Evolutionary conservation across 1,140 invertebrate species (phyloP), one percentile per base, ranked within the genome.

Genomic region (Drosophila littoralis): DNA sequence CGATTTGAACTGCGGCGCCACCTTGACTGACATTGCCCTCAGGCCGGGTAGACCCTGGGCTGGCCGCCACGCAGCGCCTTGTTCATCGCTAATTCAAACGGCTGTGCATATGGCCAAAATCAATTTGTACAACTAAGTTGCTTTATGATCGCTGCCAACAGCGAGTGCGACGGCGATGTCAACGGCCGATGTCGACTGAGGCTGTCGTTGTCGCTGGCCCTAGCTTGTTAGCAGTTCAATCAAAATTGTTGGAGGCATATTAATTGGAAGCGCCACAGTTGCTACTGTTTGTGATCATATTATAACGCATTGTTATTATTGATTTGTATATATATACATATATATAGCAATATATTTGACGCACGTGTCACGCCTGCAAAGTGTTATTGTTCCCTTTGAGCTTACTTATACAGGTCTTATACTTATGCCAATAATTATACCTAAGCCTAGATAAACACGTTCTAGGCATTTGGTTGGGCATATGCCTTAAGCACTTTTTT

Each of bases 161-260:
- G 36, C 32, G 36, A 57, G 61, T 17, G 8, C 38, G 60, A 38
- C 40, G 6, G 6, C 32, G 40, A 40, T 28, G 7, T 15, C 9
- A n/a, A 13, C 42, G 6, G 45, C 22, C 32, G 17, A 17, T 17
- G 40, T 22, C 8, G 10, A 40, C 51, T 32, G 42, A 15, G 42
- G n/a, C 36, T 40, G 45, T 43, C 72, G n/a, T 32, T 40, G 45
- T 43, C 66, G 35, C n/a, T 36, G 33, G 57, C 63, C 57, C 46
- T 61, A 70, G 57, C 82, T 78, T 79, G 82, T 86, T 86, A 86
- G 81, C 82, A 77, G 82, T 75, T 85, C 81, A 74, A 85, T 86
- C 81, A 85, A 79, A 82, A 69, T 79, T 88, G 83, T 88, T 82
- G 73, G 77, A 17, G 73, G 84, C 84, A 89, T 89, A 89, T 89